phyloP scores from a whole-genome alignment of 2,888 invertebrate species.

The Cantharis rustica region DNA sequence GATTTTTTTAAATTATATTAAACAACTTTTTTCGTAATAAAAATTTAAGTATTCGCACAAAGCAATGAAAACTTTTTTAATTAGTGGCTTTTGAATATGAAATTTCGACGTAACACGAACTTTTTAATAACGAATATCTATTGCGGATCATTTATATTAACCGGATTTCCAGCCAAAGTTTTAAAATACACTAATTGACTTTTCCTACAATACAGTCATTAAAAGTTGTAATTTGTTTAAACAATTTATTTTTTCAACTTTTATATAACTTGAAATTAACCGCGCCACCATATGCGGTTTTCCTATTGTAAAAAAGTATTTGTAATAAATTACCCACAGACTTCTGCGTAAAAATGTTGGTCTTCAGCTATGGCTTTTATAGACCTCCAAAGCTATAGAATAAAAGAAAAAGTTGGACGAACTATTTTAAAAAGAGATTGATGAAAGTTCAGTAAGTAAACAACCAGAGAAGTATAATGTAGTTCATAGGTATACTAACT shows the following conservation, averaged over 20 bases:
- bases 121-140: neutral
- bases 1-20: neutral
- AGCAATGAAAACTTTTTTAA: neutral
- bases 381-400: neutral
- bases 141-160: neutral
- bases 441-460: neutral
- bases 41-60: neutral
- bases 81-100: neutral
- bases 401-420: neutral
- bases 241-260: neutral
- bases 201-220: neutral
- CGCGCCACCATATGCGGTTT: too few relatives aligned
- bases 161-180: neutral
- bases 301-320: too few relatives aligned
- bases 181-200: neutral
- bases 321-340: neutral
- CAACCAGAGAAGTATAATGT: neutral
- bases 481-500: neutral
- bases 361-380: neutral
- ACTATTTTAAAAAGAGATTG: neutral
- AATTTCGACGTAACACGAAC: neutral
- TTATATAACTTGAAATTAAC: neutral
- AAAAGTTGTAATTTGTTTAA: neutral
- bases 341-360: neutral
- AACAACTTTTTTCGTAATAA: neutral